Conservation (phyloP, 2,113 vertebrate species). For the Aplodontia rufa region DNA sequence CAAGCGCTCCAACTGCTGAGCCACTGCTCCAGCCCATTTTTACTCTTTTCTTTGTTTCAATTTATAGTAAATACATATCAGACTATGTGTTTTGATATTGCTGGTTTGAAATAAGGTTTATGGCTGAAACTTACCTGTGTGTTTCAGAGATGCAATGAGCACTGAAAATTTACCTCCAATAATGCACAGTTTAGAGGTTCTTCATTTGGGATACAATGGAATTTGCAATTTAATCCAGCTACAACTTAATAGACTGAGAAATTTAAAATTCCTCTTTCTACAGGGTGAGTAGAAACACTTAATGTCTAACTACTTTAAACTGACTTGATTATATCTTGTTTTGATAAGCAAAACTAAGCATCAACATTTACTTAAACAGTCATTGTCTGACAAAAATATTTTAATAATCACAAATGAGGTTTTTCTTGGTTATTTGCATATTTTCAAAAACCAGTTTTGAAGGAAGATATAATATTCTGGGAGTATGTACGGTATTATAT, state of each 20-base stretch:
- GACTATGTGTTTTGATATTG: constrained; percentile 13
- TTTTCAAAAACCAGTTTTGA: background rate
- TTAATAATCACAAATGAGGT: constrained; percentile 1
- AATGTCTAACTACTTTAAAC: background rate
- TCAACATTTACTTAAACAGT: constrained; percentile 29
- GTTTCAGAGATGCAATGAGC: constrained; percentile 83
- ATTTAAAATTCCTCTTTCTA: constrained; percentile 90
- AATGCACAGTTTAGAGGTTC: constrained; percentile 92
- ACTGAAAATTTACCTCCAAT: constrained; percentile 87
- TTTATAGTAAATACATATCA: constrained; percentile 19
- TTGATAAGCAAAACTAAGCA: background rate
- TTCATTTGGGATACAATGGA: constrained; percentile 92
- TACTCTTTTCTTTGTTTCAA: background rate
- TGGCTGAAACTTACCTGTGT: background rate
- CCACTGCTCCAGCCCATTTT: no score
- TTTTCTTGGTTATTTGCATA: background rate
- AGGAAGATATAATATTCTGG: background rate
- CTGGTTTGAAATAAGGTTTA: constrained; percentile 51
- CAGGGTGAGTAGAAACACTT: constrained; percentile 84
- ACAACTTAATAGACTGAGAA: constrained; percentile 91
- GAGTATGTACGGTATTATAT: background rate
- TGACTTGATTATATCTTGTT: constrained; percentile 27
- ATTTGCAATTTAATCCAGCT: constrained; percentile 91
- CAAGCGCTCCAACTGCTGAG: no score
- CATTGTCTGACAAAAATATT: background rate